Percentiles rank a stretch among this genome's conserved stretches.
Conservation (phyloP, 2,113 vertebrate genomes). For the Solea senegalensis region DNA sequence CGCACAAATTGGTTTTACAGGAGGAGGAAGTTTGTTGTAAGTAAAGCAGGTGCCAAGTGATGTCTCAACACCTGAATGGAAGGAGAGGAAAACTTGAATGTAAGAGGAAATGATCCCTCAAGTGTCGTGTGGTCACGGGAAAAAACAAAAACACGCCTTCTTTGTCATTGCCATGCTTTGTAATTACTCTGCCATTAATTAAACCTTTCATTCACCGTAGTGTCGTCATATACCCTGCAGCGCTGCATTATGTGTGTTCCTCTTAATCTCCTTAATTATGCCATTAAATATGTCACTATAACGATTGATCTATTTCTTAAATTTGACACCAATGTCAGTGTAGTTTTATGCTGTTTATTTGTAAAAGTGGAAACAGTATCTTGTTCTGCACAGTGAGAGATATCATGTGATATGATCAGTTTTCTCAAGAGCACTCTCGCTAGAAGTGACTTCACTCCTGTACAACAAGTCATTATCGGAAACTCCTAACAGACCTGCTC, state of each 20-base stretch:
- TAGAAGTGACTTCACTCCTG: constrained; percentile 11
- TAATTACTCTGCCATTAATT: constrained; percentile 29
- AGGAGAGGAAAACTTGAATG: background rate
- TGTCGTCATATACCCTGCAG: constrained; percentile 14
- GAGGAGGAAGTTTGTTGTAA: constrained; percentile 57
- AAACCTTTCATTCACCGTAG: constrained; percentile 19
- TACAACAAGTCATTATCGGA: constrained; percentile 37
- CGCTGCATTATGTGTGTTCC: accelerated
- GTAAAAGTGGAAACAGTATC: background rate
- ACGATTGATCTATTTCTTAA: too few species aligned
- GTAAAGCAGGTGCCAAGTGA: constrained; percentile 34
- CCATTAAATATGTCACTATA: background rate
- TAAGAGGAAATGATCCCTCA: constrained; percentile 9
- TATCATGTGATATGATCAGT: background rate
- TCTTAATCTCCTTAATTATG: background rate
- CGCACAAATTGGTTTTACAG: constrained; percentile 26
- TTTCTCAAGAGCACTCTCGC: background rate
- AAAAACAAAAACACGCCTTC: constrained; percentile 14
- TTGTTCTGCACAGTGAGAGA: background rate
- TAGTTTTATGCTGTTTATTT: background rate
- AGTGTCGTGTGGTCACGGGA: background rate
- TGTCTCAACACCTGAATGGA: constrained; percentile 16
- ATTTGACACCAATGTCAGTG: background rate
- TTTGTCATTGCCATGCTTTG: background rate
- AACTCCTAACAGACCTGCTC: constrained; percentile 50